Evolutionary conservation across 2,113 vertebrate genomes (phyloP).

Genomic region (Riparia riparia): DNA sequence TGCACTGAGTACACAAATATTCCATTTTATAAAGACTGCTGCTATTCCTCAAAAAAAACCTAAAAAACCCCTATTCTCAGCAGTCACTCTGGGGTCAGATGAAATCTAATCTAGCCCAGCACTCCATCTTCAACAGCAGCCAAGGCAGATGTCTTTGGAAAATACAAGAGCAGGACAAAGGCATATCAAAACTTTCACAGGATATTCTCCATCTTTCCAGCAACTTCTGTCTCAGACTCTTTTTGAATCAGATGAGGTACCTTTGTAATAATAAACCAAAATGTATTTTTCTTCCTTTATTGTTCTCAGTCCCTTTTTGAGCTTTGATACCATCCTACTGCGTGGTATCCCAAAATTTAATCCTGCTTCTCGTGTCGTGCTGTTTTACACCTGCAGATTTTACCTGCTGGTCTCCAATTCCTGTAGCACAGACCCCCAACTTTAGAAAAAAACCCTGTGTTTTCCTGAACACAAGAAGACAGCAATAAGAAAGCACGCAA

Average conservation of each 20-base stretch:
- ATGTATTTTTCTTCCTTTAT: background rate
- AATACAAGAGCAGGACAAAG: background rate
- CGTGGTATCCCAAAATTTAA: background rate
- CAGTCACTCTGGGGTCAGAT: background rate
- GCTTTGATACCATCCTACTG: background rate
- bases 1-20: background rate
- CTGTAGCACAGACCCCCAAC: background rate
- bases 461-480: background rate
- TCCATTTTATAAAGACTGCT: background rate
- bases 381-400: background rate
- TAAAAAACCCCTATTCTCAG: background rate
- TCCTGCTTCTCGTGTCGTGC: fast-evolving
- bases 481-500: background rate
- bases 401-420: background rate
- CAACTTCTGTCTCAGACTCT: background rate
- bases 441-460: background rate
- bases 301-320: background rate
- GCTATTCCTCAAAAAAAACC: background rate
- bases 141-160: background rate
- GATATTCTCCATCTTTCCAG: background rate
- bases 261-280: background rate
- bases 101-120: background rate
- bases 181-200: background rate
- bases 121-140: background rate
- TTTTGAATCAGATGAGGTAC: background rate